These are phyloP conservation scores for Falco rusticolus DNA, from an alignment of 2,797 vertebrate species.

Conservation along the genomic window DNA sequence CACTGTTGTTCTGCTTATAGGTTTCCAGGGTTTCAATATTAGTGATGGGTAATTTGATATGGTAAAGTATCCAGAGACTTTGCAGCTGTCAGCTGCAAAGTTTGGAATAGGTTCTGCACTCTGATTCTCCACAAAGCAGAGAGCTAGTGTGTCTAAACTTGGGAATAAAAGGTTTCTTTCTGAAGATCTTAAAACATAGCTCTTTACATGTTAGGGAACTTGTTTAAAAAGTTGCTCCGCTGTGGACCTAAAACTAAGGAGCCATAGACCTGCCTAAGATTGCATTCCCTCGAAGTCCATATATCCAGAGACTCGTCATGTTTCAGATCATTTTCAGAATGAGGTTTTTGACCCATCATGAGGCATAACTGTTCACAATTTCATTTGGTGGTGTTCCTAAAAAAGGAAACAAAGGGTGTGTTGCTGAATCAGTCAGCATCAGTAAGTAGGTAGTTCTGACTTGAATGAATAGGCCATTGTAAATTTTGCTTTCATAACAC, in stretches of 20 bases:
- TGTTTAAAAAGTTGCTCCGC: background rate
- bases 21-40: background rate
- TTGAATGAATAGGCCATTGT: background rate
- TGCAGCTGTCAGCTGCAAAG: background rate
- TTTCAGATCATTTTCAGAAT: background rate
- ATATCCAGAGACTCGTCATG: background rate
- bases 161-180: background rate
- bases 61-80: background rate
- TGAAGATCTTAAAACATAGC: background rate
- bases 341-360: background rate
- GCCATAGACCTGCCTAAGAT: background rate
- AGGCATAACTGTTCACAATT: background rate
- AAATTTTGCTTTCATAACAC: constrained; percentile 15
- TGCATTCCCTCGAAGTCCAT: background rate
- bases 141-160: background rate
- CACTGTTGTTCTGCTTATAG: background rate
- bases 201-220: background rate
- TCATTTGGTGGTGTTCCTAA: background rate
- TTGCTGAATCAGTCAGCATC: background rate
- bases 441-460: background rate
- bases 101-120: background rate
- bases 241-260: background rate
- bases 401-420: background rate
- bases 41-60: background rate
- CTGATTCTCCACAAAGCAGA: background rate